A percentile compares a stretch with the other conserved stretches of the same genome.
phyloP scores from a whole-genome alignment of 1,140 invertebrate species.

The Dreissena rostriformis region DNA sequence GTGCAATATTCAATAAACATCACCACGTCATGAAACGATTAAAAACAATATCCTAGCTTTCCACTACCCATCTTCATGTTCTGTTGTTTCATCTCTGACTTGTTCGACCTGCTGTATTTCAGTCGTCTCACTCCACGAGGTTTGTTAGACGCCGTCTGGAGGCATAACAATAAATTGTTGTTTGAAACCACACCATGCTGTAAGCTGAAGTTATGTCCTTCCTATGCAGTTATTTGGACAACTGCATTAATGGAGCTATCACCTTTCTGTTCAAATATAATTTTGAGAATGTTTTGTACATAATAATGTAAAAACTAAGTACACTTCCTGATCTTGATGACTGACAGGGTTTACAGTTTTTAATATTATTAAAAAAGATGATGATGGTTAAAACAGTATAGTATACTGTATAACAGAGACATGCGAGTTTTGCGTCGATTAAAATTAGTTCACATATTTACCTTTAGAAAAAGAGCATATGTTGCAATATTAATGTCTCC shows the following conservation, averaged over 20 bases:
- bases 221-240: slow-evolving; percentile 9
- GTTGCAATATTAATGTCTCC: neutral
- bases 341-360: neutral
- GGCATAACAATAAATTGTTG: too few species aligned
- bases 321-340: neutral
- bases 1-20: too few species aligned
- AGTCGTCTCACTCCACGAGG: too few species aligned
- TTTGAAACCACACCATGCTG: neutral
- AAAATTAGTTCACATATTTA: neutral
- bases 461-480: slow-evolving; percentile 41
- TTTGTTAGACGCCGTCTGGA: too few species aligned
- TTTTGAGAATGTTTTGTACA: neutral
- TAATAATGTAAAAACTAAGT: neutral
- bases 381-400: neutral
- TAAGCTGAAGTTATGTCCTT: neutral
- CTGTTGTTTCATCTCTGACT: too few species aligned
- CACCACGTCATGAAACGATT: too few species aligned
- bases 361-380: neutral
- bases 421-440: too few species aligned
- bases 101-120: too few species aligned
- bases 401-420: too few species aligned
- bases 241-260: neutral
- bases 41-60: too few species aligned
- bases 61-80: too few species aligned
- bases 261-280: neutral